Evolutionary conservation across 1,140 invertebrate species (phyloP), one percentile per base, ranked within the genome.

Genomic region (Steinernema feltiae): DNA sequence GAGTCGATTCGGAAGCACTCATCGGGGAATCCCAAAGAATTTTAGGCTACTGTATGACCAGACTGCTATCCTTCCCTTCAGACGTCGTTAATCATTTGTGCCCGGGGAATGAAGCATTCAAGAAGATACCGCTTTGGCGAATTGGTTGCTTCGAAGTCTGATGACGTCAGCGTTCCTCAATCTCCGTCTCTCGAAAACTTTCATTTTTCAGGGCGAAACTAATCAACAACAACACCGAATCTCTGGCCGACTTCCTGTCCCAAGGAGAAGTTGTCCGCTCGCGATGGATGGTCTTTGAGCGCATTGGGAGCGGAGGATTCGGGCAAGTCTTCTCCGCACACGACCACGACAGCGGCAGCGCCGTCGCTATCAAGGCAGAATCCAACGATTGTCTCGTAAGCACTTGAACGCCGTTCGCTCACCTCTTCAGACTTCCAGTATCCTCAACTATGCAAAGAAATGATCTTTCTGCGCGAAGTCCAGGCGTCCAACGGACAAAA

Each of bases 361-460:
- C 32, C 21, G 70, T 71, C 12, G 70, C 70, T 3, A 71, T 71
- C 29, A 71, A 71, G 70, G 70, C 70, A 7, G 70, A 71, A 27
- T 7, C 70, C 2, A 7, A 71, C 15, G 30, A 71, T 27, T 63
- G 53, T 27, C 53, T 21, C 7, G 53, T 63, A 63, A 17, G 53
- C 53, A 3, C 53, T 27, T 15, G 53, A 63, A n/a, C 53, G 2
- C 53, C 24, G 24, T 12, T 63, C 3, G 53, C 7, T 27, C 24
- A 63, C 15, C 12, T 63, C 53, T 21, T 63, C n/a, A n/a, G n/a
- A n/a, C n/a, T 32, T 53, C 29, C 70, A 71, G 32, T 71, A 35
- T 21, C 70, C 70, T 3, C 70, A 35, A 21, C 70, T 71, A 7
- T 53, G 24, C 70, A 32, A 15, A 15, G 70, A 71, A 27, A n/a